Base-by-base conservation (phyloP, 2,888 invertebrate species). In the Balanococcus diminutus region DNA sequence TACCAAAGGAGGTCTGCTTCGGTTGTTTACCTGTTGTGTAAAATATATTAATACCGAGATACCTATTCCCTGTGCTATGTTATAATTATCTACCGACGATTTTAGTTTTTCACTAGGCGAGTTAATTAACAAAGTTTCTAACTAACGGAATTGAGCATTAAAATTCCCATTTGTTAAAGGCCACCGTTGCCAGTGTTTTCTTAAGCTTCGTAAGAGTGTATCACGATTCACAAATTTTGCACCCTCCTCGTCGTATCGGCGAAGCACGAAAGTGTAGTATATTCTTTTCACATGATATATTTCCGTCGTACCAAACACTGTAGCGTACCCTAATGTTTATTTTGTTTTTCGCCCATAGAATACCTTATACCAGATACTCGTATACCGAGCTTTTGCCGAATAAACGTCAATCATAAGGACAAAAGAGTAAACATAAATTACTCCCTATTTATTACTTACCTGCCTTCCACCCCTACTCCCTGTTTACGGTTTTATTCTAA, bases 211-310 rank as follows among this genome's bases (percentile, higher is more conserved):
- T 25, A 36, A 46, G 3, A 22, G 5, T 22, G 56, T 56, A 56
- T 61, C 61, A 25, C 56, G 56, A 56, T 8, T 42, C 2, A 16
- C 42, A 14, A 46, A 46, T 46, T 61, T 61, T 61, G 5, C 61
- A 61, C 61, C 61, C 61, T n/a, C 22, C 25, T 11, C 61, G 22
- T 61, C 22, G 22, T 14, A 9, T 11, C 61, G 22, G 25, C 61
- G 61, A 61, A 61, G 22, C 61, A 61, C 61, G 61, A 61, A 61
- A 61, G 25, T 61, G 9, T 61, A 46, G 36, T n/a, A 46, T 61
- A 61, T 61, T 61, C 61, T 61, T 61, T 61, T 61, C 61, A 61
- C 61, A 61, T 61, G 61, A 61, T 61, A 61, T 61, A 61, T 61
- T 61, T 61, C 61, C 61, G 61, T 61, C 61, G 61, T 61, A 61